Evolutionary conservation across 1,140 invertebrate species (phyloP).

Genomic region (Drosophila obscura): DNA sequence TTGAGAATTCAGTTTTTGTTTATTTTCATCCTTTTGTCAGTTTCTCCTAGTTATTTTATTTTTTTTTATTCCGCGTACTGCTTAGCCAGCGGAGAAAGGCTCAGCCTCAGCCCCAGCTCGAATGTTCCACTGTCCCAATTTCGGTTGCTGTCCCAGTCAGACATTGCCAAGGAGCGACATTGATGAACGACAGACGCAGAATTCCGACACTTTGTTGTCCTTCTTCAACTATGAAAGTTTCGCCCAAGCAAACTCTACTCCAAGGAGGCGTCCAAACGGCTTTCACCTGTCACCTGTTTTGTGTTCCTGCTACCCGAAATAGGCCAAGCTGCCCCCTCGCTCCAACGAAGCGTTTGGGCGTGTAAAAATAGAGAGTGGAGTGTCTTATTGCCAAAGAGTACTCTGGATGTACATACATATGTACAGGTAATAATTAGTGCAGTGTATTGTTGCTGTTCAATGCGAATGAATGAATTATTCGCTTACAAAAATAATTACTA

Average conservation of each 20-base stretch:
- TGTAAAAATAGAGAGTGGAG: no score
- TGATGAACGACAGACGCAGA: constrained; percentile 46
- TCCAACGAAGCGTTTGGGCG: no score
- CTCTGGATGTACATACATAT: no score
- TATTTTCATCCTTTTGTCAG: constrained; percentile 37
- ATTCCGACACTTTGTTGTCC: constrained; percentile 11
- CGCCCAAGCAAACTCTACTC: not conserved
- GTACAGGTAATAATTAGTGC: no score
- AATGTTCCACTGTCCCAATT: constrained; percentile 38
- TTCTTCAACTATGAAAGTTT: not conserved
- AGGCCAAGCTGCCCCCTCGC: no score
- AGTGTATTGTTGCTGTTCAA: no score
- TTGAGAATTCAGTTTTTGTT: constrained; percentile 13
- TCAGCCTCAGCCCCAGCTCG: constrained; percentile 20
- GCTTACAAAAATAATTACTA: no score
- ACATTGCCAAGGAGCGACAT: constrained; percentile 36
- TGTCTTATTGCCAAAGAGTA: no score
- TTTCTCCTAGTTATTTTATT: constrained; percentile 18
- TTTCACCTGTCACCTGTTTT: not conserved
- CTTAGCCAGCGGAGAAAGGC: constrained; percentile 26
- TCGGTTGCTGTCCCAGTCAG: not conserved
- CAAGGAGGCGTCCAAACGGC: constrained; percentile 7
- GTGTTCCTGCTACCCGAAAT: no score
- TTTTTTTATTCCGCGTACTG: constrained; percentile 27
- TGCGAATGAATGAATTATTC: no score